Conservation (phyloP, 2,113 vertebrate species). For the Peromyscus californicus region DNA sequence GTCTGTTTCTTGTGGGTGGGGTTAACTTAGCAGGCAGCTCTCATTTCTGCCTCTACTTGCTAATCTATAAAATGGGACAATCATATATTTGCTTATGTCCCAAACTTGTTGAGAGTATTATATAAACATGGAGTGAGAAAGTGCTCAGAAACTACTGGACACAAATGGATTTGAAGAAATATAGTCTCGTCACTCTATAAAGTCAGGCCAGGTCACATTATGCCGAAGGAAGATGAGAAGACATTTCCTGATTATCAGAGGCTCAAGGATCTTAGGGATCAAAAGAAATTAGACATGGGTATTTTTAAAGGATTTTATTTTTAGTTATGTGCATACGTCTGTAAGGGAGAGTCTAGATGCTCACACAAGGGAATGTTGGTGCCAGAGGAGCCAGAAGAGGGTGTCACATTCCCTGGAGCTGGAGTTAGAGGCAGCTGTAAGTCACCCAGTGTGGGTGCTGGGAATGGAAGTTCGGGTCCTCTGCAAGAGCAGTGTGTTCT, state of each 20-base stretch:
- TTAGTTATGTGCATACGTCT: neutral
- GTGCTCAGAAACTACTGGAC: neutral
- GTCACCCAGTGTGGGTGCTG: too few species aligned
- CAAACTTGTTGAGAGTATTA: neutral
- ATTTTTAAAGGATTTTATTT: neutral
- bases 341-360: too few species aligned
- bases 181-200: neutral
- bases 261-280: neutral
- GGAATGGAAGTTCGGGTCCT: neutral
- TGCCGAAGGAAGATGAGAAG: neutral
- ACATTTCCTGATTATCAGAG: neutral
- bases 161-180: too few species aligned
- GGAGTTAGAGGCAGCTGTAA: neutral
- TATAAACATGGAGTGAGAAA: neutral
- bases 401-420: neutral
- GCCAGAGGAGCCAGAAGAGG: neutral
- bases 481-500: neutral
- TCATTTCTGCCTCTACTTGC: neutral
- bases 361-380: neutral
- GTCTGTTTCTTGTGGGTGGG: neutral
- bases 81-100: neutral
- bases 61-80: neutral
- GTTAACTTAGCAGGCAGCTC: neutral
- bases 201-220: neutral
- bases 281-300: neutral